A percentile compares a stretch with the other conserved stretches of the same genome.
phyloP scores from a whole-genome alignment of 2,888 invertebrate genomes.

The Opisthograptis luteolata region DNA sequence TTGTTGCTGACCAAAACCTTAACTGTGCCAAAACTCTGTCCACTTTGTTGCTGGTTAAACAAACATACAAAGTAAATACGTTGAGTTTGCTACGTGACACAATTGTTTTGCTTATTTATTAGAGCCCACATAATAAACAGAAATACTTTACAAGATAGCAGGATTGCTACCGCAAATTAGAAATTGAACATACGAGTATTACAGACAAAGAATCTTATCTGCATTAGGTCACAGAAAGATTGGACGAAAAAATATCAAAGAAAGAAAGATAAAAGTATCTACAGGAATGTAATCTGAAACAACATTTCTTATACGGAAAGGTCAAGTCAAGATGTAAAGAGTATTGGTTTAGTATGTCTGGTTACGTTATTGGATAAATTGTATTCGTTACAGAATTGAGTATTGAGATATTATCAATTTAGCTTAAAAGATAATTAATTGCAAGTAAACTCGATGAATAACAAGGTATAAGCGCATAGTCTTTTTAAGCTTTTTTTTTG shows the following conservation, averaged over 20 bases:
- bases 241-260: not conserved
- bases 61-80: not conserved
- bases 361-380: not conserved
- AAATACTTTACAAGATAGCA: not conserved
- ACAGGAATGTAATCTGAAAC: conserved; percentile 4
- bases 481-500: too few species aligned
- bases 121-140: not conserved
- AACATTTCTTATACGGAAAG: conserved; percentile 12
- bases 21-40: too few species aligned
- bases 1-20: conserved; percentile 12
- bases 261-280: not conserved
- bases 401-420: too few species aligned
- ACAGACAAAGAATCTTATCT: not conserved
- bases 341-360: conserved; percentile 1
- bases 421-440: too few species aligned
- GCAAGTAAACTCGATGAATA: too few species aligned
- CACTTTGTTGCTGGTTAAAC: not conserved
- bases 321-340: conserved; percentile 6
- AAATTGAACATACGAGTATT: conserved; percentile 2
- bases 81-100: not conserved
- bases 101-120: conserved; percentile 7
- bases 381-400: too few species aligned
- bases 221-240: not conserved
- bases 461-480: too few species aligned
- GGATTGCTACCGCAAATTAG: not conserved